Conservation (phyloP, 2,797 vertebrate species). For the Pelobates cultripes region DNA sequence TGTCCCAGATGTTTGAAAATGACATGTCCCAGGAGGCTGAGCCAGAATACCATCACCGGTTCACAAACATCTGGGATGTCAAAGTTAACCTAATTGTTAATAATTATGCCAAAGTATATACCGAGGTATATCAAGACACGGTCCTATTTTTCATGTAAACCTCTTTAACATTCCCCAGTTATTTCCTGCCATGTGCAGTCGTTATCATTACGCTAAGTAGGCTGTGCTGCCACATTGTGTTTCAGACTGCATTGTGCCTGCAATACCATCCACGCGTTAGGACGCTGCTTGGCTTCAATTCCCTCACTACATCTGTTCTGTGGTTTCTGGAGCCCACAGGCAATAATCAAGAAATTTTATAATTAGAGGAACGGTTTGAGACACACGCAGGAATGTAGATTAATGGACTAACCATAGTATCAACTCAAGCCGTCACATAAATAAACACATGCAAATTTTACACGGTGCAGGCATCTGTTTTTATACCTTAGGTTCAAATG, state of each 20-base stretch:
- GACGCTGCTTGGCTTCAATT: conserved; percentile 17
- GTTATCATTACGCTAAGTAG: conserved; percentile 1
- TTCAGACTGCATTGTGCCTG: not conserved
- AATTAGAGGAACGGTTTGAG: conserved; percentile 43
- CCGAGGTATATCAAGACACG: not conserved
- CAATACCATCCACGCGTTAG: not conserved
- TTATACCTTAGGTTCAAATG: conserved; percentile 26
- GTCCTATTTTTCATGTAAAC: not conserved
- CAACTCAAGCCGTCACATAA: conserved; percentile 31
- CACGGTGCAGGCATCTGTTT: conserved; percentile 43
- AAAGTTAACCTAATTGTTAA: too few relatives aligned
- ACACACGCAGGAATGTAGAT: conserved; percentile 25
- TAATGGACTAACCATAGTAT: conserved; percentile 38
- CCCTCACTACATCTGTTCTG: conserved; percentile 45
- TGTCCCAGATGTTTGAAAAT: too few relatives aligned
- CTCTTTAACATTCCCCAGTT: too few relatives aligned
- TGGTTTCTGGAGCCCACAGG: conserved; percentile 35
- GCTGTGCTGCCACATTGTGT: not conserved
- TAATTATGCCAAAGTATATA: not conserved
- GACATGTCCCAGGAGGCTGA: too few relatives aligned
- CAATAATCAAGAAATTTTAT: conserved; percentile 40
- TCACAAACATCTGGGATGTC: too few relatives aligned
- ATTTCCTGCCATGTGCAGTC: not conserved
- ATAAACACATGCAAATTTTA: conserved; percentile 51
- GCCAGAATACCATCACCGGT: too few relatives aligned